These are phyloP conservation scores for Micromesistius poutassou DNA, from an alignment of 2,797 vertebrate species.

Conservation along the genomic window DNA sequence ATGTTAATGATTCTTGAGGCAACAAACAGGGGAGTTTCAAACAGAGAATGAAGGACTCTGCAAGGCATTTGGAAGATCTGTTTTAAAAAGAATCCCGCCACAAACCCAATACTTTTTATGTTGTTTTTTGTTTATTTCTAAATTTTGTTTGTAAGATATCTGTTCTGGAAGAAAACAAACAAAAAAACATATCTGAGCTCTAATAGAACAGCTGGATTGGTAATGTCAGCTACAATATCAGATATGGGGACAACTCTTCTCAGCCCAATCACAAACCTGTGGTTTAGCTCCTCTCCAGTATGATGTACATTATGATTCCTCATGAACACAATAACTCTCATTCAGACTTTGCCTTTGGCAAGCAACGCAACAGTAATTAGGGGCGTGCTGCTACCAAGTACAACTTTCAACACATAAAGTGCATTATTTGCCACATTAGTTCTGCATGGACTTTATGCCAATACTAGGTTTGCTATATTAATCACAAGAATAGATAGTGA, in stretches of 20 bases:
- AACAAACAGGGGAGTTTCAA: background rate
- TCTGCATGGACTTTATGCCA: slow-evolving; percentile 59
- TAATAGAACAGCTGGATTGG: background rate
- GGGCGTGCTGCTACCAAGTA: slow-evolving; percentile 24
- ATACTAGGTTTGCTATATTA: slow-evolving; percentile 45
- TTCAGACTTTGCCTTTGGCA: background rate
- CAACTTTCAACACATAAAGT: slow-evolving; percentile 65
- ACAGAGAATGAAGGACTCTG: background rate
- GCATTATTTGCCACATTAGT: slow-evolving; percentile 62
- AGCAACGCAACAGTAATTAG: background rate
- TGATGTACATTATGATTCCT: background rate
- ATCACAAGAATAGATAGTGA: slow-evolving; percentile 46
- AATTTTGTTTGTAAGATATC: background rate
- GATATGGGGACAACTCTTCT: background rate
- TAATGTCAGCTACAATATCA: slow-evolving; percentile 8
- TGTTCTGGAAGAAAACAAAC: slow-evolving; percentile 2
- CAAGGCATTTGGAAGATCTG: slow-evolving; percentile 10
- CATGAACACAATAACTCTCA: background rate
- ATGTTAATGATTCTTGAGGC: background rate
- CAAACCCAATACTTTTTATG: background rate
- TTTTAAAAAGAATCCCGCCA: background rate
- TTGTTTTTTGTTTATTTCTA: background rate
- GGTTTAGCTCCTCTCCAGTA: background rate
- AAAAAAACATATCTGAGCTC: background rate
- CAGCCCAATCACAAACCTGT: background rate